Evolutionary conservation across 2,888 invertebrate species (phyloP).

Genomic region (Amblyjoppa proteus): DNA sequence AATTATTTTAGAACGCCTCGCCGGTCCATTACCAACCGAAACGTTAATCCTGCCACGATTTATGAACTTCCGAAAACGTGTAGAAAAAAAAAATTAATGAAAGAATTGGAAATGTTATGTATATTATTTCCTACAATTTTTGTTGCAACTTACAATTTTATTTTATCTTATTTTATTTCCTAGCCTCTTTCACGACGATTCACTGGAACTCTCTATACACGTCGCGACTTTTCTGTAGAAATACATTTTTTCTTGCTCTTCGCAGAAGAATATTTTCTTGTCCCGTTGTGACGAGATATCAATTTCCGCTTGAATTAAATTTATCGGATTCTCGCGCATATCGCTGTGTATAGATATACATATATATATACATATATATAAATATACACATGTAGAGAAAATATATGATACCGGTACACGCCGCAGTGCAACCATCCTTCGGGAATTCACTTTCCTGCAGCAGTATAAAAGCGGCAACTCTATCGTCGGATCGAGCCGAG

Average conservation of each 20-base stretch:
- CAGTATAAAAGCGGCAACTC: constrained; percentile 23
- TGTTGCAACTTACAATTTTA: too few species aligned
- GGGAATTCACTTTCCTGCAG: constrained; percentile 7
- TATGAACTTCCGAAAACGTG: too few species aligned
- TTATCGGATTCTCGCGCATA: neutral
- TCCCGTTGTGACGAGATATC: constrained; percentile 8
- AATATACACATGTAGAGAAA: neutral
- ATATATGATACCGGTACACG: neutral
- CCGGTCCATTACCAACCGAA: too few species aligned
- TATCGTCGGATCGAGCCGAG: constrained; percentile 38
- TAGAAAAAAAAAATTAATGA: too few species aligned
- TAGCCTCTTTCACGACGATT: too few species aligned
- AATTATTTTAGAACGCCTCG: too few species aligned
- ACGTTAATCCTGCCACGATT: too few species aligned
- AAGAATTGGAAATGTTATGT: too few species aligned
- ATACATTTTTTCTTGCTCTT: neutral
- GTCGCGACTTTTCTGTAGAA: neutral
- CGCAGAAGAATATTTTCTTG: constrained; percentile 10
- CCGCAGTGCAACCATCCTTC: neutral
- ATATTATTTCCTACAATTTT: too few species aligned
- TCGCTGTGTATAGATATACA: neutral
- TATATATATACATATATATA: neutral
- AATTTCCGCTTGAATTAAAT: constrained; percentile 39
- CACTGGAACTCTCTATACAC: neutral
- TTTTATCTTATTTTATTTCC: too few species aligned